phyloP scores from a whole-genome alignment of 2,113 vertebrate genomes.

The Ciconia boyciana region DNA sequence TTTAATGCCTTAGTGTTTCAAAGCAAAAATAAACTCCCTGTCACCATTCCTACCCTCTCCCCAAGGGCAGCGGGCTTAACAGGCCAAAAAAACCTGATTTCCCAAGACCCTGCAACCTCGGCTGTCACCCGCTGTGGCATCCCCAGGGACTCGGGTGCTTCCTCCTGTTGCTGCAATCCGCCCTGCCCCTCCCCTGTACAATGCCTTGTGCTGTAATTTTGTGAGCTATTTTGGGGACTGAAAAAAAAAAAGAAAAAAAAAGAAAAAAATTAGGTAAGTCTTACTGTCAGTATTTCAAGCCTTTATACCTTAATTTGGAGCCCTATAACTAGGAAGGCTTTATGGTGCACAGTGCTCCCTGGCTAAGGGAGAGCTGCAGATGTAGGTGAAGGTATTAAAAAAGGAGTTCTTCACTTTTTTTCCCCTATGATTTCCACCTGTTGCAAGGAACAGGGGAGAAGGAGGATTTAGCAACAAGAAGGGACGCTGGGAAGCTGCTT shows the following conservation, averaged over 20 bases:
- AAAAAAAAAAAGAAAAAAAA: no score
- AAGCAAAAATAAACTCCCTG: background rate
- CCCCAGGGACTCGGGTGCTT: background rate
- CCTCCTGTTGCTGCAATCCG: background rate
- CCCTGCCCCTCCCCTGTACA: no score
- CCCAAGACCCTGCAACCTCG: background rate
- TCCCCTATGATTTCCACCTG: background rate
- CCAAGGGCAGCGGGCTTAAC: background rate
- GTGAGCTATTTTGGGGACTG: background rate
- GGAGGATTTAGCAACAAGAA: background rate
- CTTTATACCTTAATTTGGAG: background rate
- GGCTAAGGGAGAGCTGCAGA: background rate
- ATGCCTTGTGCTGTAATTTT: background rate
- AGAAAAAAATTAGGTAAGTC: background rate
- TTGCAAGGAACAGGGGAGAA: background rate
- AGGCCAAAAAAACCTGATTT: background rate
- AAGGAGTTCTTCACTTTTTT: background rate
- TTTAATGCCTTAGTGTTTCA: background rate
- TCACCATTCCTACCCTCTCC: background rate
- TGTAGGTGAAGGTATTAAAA: background rate
- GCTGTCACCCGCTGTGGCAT: background rate
- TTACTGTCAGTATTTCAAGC: background rate
- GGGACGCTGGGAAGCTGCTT: background rate
- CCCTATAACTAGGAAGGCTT: background rate
- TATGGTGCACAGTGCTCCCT: background rate